Percentiles rank a stretch among this genome's conserved stretches.
These are phyloP conservation scores for Lacanobia oleracea DNA, from an alignment of 2,888 invertebrate genomes.

Conservation along the genomic window DNA sequence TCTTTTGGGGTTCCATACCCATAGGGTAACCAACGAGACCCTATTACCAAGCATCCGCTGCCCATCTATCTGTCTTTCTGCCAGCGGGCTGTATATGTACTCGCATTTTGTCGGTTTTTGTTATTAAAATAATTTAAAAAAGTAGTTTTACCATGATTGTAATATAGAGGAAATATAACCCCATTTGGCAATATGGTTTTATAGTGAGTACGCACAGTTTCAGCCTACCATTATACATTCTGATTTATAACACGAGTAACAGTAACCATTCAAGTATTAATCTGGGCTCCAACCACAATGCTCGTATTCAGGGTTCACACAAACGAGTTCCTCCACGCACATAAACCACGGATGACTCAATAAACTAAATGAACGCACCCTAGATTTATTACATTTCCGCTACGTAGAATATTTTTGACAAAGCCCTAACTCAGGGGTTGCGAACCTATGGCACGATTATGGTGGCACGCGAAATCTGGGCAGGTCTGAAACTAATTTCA, in stretches of 20 bases:
- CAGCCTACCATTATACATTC: slow-evolving; percentile 8
- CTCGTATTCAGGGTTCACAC: slow-evolving; percentile 41
- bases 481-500: not conserved
- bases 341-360: slow-evolving; percentile 51
- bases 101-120: too few species aligned
- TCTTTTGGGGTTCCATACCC: too few species aligned
- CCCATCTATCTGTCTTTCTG: too few species aligned
- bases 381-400: slow-evolving; percentile 53
- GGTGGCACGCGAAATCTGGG: not conserved
- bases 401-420: slow-evolving; percentile 47
- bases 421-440: slow-evolving; percentile 26
- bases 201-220: not conserved
- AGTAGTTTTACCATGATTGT: too few species aligned
- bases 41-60: too few species aligned
- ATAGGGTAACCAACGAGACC: too few species aligned
- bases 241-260: slow-evolving; percentile 26
- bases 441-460: not conserved
- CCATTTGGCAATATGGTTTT: not conserved
- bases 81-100: too few species aligned
- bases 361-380: slow-evolving; percentile 47
- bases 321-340: slow-evolving; percentile 39
- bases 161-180: too few species aligned
- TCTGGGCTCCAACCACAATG: slow-evolving; percentile 23
- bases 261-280: slow-evolving; percentile 39
- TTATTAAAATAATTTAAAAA: too few species aligned